These are phyloP conservation scores for Pyxicephalus adspersus DNA, from an alignment of 2,113 vertebrate genomes.

Conservation along the genomic window DNA sequence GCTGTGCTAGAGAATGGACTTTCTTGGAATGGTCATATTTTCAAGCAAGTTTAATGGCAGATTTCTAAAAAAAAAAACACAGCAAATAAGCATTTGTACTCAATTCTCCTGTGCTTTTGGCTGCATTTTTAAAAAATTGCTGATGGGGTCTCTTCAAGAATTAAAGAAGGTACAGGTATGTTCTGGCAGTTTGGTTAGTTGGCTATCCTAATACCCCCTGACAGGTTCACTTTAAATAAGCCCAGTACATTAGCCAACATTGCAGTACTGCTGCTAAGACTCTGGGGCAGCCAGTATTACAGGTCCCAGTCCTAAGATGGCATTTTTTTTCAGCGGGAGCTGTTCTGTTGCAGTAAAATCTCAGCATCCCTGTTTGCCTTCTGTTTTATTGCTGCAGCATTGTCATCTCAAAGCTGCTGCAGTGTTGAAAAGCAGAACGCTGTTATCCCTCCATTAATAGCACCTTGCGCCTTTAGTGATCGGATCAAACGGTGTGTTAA, in stretches of 20 bases:
- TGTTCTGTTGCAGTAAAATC: conserved; percentile 7
- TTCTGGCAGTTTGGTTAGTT: too few relatives aligned
- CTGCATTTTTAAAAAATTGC: too few relatives aligned
- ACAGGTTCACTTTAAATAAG: background rate
- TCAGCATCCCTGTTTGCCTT: conserved; percentile 10
- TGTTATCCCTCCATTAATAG: conserved; percentile 14
- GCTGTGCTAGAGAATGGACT: too few relatives aligned
- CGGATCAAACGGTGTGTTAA: conserved; percentile 12
- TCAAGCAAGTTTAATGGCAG: too few relatives aligned
- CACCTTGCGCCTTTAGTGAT: conserved; percentile 13
- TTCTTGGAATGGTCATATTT: too few relatives aligned
- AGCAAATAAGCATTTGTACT: too few relatives aligned
- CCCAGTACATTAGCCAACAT: background rate
- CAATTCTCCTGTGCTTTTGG: too few relatives aligned
- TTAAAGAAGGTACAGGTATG: too few relatives aligned
- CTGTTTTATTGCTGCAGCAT: conserved; percentile 40
- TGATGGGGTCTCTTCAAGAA: too few relatives aligned
- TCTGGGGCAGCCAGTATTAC: background rate
- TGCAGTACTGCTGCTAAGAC: background rate
- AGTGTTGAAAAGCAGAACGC: conserved; percentile 30
- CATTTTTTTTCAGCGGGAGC: conserved; percentile 8
- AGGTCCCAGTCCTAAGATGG: background rate
- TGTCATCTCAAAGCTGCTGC: conserved; percentile 10
- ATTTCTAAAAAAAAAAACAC: too few relatives aligned
- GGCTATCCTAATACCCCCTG: background rate